phyloP scores from a whole-genome alignment of 1,140 invertebrate genomes.

The Thalassaphorura encarpata region DNA sequence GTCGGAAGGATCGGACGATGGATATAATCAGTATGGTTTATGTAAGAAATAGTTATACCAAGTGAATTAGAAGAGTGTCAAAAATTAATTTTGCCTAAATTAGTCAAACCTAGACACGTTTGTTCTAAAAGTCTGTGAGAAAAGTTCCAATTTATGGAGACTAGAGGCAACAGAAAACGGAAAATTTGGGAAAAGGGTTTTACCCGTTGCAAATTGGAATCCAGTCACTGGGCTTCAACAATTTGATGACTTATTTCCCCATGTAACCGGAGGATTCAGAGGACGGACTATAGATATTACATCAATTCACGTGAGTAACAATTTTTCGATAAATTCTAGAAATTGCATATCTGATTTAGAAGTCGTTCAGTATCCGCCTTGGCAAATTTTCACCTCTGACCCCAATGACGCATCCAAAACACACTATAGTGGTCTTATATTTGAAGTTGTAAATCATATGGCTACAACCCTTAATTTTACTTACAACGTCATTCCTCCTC shows the following conservation, averaged over 20 bases:
- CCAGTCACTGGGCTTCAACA: conserved; percentile 54
- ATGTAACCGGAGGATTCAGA: conserved; percentile 63
- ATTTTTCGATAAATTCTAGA: conserved; percentile 8
- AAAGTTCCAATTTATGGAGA: conserved; percentile 49
- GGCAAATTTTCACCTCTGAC: conserved; percentile 46
- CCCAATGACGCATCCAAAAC: conserved; percentile 45
- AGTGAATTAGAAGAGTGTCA: too few relatives aligned
- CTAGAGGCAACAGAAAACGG: conserved; percentile 54
- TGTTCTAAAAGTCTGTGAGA: conserved; percentile 43
- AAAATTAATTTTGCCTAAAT: not conserved
- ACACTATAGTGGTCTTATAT: conserved; percentile 56
- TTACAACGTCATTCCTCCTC: conserved; percentile 35
- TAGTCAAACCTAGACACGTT: not conserved
- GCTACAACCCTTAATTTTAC: conserved; percentile 71
- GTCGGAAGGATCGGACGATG: conserved; percentile 39
- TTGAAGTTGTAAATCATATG: conserved; percentile 69
- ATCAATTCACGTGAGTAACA: conserved; percentile 34
- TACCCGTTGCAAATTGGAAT: conserved; percentile 61
- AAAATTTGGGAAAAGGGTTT: conserved; percentile 44
- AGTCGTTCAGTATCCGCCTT: conserved; percentile 62
- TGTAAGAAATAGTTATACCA: not conserved
- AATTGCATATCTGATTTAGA: not conserved
- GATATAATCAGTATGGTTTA: not conserved
- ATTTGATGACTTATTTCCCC: conserved; percentile 61
- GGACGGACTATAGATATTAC: conserved; percentile 45